Evolutionary conservation across 2,888 invertebrate genomes (phyloP), one percentile per base, ranked within the genome.

Genomic region (Mesochorus sp.): DNA sequence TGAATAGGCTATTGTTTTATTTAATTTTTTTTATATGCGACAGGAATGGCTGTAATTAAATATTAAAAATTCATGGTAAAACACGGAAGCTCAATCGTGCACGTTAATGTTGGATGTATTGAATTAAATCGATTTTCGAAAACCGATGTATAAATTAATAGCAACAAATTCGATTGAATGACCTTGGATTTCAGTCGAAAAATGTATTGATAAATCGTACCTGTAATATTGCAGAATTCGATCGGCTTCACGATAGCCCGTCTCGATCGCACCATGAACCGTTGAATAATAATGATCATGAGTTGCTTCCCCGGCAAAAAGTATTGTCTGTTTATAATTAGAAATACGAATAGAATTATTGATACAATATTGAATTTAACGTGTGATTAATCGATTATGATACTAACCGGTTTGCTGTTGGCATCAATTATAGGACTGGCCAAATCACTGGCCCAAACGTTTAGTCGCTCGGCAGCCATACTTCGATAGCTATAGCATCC

Each of bases 201-300:
- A 26, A 59, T 61, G n/a, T n/a, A 47, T 47, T 6, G 3, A 17
- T 10, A 14, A 6, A 14, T 21, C 14, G 1, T 86, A 90, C 90
- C 85, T 87, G 68, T 88, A 85, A 70, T 86, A 85, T 51, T 87
- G 80, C 39, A 89, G 79, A 57, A 95, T 86, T 81, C 95, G 91
- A 12, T 94, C 92, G 0, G 96, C 96, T 87, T 96, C 96, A 34
- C 96, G 92, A 87, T 93, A 93, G 0, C 96, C 96, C n/a, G 94
- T 93, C 85, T 95, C 95, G 0, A 95, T 89, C 0, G 96, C 96
- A 0, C 96, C 96, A 84, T 96, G 95, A 0, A 94, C 95, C 0
- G 95, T 94, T 0, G 93, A 93, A 86, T 93, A 95, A 85, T 92
- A 93, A 81, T 93, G 93, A 53, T 93, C 92, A 12, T 94, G 94